Conservation (phyloP, 2,888 invertebrate species). For the Microctonus brassicae region DNA sequence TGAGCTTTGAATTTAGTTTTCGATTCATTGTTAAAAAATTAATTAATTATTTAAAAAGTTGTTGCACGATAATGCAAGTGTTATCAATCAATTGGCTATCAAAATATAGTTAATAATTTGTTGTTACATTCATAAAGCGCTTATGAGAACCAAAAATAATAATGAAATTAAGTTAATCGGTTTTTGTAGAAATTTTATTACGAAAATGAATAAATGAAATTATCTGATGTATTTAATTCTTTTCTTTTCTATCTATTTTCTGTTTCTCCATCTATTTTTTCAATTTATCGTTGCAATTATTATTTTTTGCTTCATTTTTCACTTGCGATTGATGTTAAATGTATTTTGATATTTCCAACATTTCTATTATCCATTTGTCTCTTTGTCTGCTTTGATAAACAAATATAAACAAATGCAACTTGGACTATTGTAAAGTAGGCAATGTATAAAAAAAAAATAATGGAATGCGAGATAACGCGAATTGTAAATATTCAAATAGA, state of each 20-base stretch:
- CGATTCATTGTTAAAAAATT: background rate
- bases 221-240: slow-evolving; percentile 28
- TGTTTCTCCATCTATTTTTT: too few relatives aligned
- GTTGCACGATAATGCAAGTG: background rate
- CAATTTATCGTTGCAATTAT: background rate
- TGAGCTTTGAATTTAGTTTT: background rate
- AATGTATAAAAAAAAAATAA: too few relatives aligned
- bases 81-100: slow-evolving; percentile 8
- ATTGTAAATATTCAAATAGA: slow-evolving; percentile 46
- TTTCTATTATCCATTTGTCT: slow-evolving; percentile 51
- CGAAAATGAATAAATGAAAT: slow-evolving; percentile 39
- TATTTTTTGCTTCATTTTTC: background rate
- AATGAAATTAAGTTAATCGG: slow-evolving; percentile 39
- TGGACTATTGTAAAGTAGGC: too few relatives aligned
- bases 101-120: slow-evolving; percentile 44
- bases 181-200: slow-evolving; percentile 45
- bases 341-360: background rate
- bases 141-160: slow-evolving; percentile 27
- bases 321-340: background rate
- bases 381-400: slow-evolving; percentile 54
- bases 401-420: slow-evolving; percentile 64
- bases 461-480: slow-evolving; percentile 24
- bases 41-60: slow-evolving; percentile 1
- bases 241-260: too few relatives aligned
- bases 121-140: slow-evolving; percentile 51